These are phyloP conservation scores for Nothocercus julius DNA, from an alignment of 2,113 vertebrate genomes.

Conservation along the genomic window DNA sequence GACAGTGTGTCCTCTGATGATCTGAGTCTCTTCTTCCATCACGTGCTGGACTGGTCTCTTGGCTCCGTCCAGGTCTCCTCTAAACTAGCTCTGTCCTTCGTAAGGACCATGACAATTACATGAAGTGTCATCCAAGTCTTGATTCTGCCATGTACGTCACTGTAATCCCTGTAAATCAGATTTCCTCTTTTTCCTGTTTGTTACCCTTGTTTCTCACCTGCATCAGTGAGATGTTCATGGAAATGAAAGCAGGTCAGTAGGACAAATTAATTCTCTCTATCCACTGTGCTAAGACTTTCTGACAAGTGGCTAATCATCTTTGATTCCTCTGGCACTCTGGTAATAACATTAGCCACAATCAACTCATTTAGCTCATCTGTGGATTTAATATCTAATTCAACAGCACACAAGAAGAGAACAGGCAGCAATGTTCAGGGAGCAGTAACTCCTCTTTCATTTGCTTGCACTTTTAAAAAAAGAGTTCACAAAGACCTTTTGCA, in stretches of 20 bases:
- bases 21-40: background rate
- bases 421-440: background rate
- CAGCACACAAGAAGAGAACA: background rate
- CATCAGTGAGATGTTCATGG: background rate
- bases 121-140: background rate
- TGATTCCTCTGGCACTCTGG: slow-evolving; percentile 40
- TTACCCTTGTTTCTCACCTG: background rate
- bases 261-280: slow-evolving; percentile 36
- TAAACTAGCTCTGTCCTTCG: background rate
- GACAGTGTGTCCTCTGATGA: background rate
- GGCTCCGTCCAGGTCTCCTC: background rate
- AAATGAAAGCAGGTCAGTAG: slow-evolving; percentile 37
- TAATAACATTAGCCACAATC: slow-evolving; percentile 24
- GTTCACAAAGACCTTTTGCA: background rate
- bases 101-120: background rate
- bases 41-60: background rate
- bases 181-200: background rate
- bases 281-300: slow-evolving; percentile 17
- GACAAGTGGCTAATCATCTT: slow-evolving; percentile 49
- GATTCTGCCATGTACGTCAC: background rate
- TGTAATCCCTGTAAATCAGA: no score
- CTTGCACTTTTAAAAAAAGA: background rate
- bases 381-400: slow-evolving; percentile 15
- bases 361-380: slow-evolving; percentile 46
- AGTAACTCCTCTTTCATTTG: background rate